Base-by-base conservation (phyloP, 30 jellyfish, hydroid and myxozoan species). In the Rhopilema esculentum region DNA sequence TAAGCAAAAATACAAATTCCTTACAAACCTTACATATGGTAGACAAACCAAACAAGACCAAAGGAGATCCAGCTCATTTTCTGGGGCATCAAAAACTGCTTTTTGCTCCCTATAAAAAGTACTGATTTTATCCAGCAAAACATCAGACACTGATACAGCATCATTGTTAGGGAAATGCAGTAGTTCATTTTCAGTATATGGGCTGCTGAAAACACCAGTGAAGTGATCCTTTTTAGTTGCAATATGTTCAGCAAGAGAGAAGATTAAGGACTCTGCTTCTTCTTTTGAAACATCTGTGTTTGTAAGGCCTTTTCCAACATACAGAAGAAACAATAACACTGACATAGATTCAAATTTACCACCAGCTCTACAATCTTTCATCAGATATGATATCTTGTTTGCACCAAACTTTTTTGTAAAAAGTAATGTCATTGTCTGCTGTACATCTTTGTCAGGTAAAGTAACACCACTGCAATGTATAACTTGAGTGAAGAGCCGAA, bases 21-120 rank as follows among this genome's bases (percentile, higher is more conserved):
- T 0, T 6, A 25, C 50, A 32, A 69, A 84, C 92, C 92, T 84
- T 19, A 84, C 32, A 31, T 69, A 53, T 22, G 92, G 92, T 19
- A 71, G 22, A 24, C 73, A 61, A 28, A 84, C 92, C 66, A 72
- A 81, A 84, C 92, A 84, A 23, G 78, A 53, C 77, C 88, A 78
- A 20, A 62, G 0, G 21, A 48, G 0, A 63, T 63, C 76, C 30
- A 78, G 21, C 4, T 21, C 51, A 31, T 52, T 65, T n/a, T 31
- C 24, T 19, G 24, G 29, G 7, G 21, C 1, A 8, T 4, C 27
- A 4, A 24, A 24, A 21, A 52, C 16, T 16, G 19, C 4, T 22
- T 17, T 17, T 23, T 49, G 32, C 26, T 78, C 78, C 20, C 70
- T 48, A 49, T 27, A 30, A 16, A 78, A 78, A 18, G 27, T 2